A percentile compares a stretch with the other conserved stretches of the same genome.
These are phyloP conservation scores for Meganola albula DNA, from an alignment of 2,888 invertebrate species.

Conservation along the genomic window DNA sequence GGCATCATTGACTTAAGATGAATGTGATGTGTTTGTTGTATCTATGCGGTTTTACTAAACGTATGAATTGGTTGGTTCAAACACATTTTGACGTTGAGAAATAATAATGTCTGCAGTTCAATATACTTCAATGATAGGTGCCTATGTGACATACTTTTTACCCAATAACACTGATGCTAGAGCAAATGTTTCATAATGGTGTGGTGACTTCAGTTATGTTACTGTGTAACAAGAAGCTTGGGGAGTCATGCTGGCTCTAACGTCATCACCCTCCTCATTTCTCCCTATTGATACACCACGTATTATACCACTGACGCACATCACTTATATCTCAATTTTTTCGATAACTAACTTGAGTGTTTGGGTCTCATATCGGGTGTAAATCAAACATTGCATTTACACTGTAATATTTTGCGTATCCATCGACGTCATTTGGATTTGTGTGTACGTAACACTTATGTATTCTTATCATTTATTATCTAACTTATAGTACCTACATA, in stretches of 20 bases:
- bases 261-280: slow-evolving; percentile 36
- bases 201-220: no score
- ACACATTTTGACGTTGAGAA: no score
- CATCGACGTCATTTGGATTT: slow-evolving; percentile 15
- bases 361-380: slow-evolving; percentile 24
- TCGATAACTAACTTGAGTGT: slow-evolving; percentile 32
- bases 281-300: slow-evolving; percentile 27
- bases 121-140: no score
- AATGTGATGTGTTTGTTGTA: slow-evolving; percentile 23
- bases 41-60: no score
- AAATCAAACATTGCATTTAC: slow-evolving; percentile 18
- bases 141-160: no score
- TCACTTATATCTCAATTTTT: slow-evolving; percentile 37
- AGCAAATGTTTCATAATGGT: no score
- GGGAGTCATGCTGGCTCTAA: slow-evolving; percentile 29
- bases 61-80: no score
- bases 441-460: no score
- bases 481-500: no score
- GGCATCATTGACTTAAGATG: slow-evolving; percentile 24
- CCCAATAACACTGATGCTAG: no score
- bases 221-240: slow-evolving; percentile 22
- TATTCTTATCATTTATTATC: no score
- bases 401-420: slow-evolving; percentile 15
- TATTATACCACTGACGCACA: slow-evolving; percentile 56
- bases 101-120: no score